Evolutionary conservation across 2,113 vertebrate species (phyloP), one percentile per base, ranked within the genome.

Genomic region (Monopterus albus): DNA sequence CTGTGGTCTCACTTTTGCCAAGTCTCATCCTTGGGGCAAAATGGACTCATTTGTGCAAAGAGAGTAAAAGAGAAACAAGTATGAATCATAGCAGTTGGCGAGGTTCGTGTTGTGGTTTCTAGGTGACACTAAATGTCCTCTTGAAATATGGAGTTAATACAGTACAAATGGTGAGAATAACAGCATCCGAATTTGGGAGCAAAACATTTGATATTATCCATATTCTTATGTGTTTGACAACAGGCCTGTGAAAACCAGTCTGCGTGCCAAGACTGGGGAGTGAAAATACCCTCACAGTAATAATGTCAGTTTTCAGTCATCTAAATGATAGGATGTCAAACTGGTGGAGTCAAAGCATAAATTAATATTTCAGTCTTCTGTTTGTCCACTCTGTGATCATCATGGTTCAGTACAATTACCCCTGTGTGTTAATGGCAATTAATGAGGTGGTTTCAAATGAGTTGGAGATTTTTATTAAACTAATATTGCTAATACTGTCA

Each of bases 41-140:
- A 82, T 59, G 55, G 75, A 83, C 81, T 85, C 76, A 82, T 86
- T 87, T 89, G 86, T 77, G 65, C 45, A 23, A 12, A 43, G 63
- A 73, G 33, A 58, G 55, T 59, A 59, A 68, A 38, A 68, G 52
- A 62, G 29, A 65, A 23, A 10, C 50, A 60, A 63, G 40, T 7
- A 29, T 73, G 77, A 77, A 42, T 77, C 77, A 65, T n/a, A 28
- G 38, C n/a, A 62, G 70, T 21, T 66, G 60, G 75, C 21, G 31
- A 12, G 7, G 33, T 14, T n/a, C 26, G 56, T 57, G 60, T 14
- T 43, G 53, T 38, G 29, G 56, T 75, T 75, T 75, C 65, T 75
- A 62, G 66, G 65, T 62, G 49, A 55, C 53, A 28, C 47, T 17
- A 50, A 46, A 50, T 43, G 18, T 17, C 33, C 3, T 11, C 17